Base-by-base conservation (phyloP, 2,113 vertebrate genomes). In the Zosterops pallidus region DNA sequence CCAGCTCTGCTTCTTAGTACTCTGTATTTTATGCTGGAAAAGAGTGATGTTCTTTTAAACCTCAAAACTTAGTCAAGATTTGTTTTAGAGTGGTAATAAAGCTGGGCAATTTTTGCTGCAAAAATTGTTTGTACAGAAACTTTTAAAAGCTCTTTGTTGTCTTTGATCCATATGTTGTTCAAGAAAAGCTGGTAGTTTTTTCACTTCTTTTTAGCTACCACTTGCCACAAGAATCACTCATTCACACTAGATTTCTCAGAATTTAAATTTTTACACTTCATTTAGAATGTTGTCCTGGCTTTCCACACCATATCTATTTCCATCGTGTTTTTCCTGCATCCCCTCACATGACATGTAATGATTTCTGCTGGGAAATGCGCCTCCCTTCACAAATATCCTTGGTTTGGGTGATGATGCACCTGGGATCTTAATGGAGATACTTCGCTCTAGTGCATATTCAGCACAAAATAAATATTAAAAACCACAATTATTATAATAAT, bases 291-390 rank as follows among this genome's bases (percentile, higher is more conserved):
- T 69, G 11, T 21, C 50, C 63, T 70, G 42, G 37, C 62, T 79
- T 83, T 59, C 49, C 57, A 59, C 9, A 10, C 25, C 19, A 3
- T 9, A 12, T 19, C 53, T 67, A 25, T 35, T 83, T 76, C 57
- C 35, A 35, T 59, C 13, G 18, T 6, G 13, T 4, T 81, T 71
- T 63, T 41, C 56, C 47, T 52, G 24, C 39, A 82, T 24, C 14
- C 72, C 33, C 13, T 80, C 33, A 49, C 9, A 33, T 0, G 0
- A 55, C 7, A 35, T 1, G 0, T 12, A 52, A 65, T 4, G 2
- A 9, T 31, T 71, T 67, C 62, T 82, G 12, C 9, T 37, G 9
- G 28, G 46, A 78, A 90, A 81, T 20, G 12, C 6, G 24, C 26
- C n/a, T 80, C 52, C 5, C 39, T 83, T 89, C 68, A 86, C 20